Percentiles rank a stretch among this genome's conserved stretches.
These are phyloP conservation scores for Diadema setosum DNA, from an alignment of 35 echinoderm and acorn worm genomes.

Conservation along the genomic window DNA sequence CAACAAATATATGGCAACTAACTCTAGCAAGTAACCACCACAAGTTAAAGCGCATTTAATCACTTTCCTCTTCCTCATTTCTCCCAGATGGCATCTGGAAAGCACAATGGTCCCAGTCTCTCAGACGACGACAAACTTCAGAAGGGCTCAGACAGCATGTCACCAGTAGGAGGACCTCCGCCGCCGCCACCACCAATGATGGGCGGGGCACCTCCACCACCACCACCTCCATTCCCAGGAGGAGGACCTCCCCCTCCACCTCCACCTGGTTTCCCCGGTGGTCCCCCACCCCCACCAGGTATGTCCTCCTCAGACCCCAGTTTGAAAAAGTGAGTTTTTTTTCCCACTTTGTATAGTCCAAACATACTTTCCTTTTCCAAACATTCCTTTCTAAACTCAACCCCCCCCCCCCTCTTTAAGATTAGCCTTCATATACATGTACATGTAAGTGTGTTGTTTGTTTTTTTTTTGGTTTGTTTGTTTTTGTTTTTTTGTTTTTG, in stretches of 20 bases:
- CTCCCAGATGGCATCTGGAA: conserved; percentile 55
- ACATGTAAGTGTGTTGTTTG: too few species aligned
- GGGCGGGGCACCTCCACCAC: conserved; percentile 45
- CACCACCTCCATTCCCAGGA: conserved; percentile 55
- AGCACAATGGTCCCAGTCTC: conserved; percentile 39
- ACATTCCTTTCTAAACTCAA: too few species aligned
- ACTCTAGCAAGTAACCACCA: too few species aligned
- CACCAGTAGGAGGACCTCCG: conserved; percentile 13
- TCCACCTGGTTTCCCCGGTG: conserved; percentile 48
- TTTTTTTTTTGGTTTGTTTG: too few species aligned
- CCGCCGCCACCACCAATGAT: conserved; percentile 65
- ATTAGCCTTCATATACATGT: too few species aligned
- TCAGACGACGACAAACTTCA: conserved; percentile 77
- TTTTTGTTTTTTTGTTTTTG: too few species aligned
- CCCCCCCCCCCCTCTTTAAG: too few species aligned
- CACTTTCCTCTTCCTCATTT: not conserved
- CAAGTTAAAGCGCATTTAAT: not conserved
- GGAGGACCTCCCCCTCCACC: conserved; percentile 59
- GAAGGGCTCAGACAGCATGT: not conserved
- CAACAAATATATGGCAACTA: too few species aligned
- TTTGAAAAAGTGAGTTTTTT: too few species aligned
- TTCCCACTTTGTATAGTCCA: too few species aligned
- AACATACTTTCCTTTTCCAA: too few species aligned
- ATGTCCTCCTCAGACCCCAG: too few species aligned
- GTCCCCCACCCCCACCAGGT: conserved; percentile 57